Conservation (phyloP, 1,140 invertebrate species). For the Drosophila tsacasi region DNA sequence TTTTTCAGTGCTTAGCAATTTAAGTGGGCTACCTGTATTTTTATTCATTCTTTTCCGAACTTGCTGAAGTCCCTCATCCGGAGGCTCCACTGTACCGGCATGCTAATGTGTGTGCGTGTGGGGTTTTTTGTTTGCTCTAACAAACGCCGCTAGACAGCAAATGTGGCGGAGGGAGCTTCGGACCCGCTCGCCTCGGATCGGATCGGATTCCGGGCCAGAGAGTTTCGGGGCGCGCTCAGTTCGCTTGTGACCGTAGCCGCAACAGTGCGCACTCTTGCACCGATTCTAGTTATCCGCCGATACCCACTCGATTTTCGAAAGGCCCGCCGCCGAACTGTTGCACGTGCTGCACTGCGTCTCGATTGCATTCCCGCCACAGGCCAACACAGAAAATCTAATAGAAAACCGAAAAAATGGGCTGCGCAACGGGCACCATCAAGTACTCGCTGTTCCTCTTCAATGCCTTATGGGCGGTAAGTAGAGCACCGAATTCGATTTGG, state of each 20-base stretch:
- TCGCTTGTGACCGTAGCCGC: conserved; percentile 74
- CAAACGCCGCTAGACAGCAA: conserved; percentile 34
- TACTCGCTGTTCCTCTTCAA: conserved; percentile 93
- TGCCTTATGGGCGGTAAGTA: conserved; percentile 92
- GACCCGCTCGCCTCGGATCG: conserved; percentile 31
- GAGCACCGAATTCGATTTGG: conserved; percentile 26
- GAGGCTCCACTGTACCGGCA: conserved; percentile 12
- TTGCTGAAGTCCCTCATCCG: too few relatives aligned
- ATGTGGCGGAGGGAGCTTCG: conserved; percentile 42
- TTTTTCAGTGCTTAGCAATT: background rate
- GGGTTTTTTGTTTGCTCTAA: conserved; percentile 51
- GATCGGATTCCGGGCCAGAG: conserved; percentile 53
- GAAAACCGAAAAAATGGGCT: conserved; percentile 86
- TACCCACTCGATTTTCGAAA: conserved; percentile 33
- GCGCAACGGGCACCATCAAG: conserved; percentile 91
- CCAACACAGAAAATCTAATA: background rate
- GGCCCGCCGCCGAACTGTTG: conserved; percentile 40
- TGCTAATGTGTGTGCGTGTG: conserved; percentile 34
- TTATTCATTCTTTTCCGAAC: background rate
- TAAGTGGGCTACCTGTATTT: background rate
- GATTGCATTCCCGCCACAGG: conserved; percentile 24
- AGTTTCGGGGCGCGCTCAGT: conserved; percentile 60
- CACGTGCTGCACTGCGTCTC: conserved; percentile 48
- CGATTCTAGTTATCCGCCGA: conserved; percentile 17
- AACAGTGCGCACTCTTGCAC: conserved; percentile 38